Evolutionary conservation across 2,888 invertebrate genomes (phyloP), one percentile per base, ranked within the genome.

Genomic region (Bellardia pandia): DNA sequence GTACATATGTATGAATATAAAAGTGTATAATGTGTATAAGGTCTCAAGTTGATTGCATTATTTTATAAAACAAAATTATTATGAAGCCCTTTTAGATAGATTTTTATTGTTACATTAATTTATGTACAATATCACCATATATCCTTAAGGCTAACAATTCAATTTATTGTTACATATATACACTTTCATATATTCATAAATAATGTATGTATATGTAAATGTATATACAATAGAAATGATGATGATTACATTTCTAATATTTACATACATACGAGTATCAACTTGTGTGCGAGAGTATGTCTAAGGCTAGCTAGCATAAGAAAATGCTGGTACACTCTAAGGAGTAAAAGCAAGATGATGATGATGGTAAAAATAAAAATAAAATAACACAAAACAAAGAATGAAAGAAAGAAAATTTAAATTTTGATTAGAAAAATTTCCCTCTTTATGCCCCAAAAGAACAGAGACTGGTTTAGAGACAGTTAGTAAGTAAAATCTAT

Each of bases 391-490:
- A 6, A 72, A 72, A 64, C 14, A 56, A 14, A 16, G 9, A 58
- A 75, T 48, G n/a, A 58, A 45, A 62, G 8, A 58, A 64, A 76
- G 71, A 91, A 92, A 92, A 93, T 93, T 93, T 93, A 92, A 92
- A 92, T 93, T 93, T 93, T 93, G 93, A 93, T 93, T 93, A 93
- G 93, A 90, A 93, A 93, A 92, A 91, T 91, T 92, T 71, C n/a
- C 56, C 66, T 48, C 40, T 23, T 51, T 33, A 14, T 11, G 58
- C 13, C 13, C 9, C 5, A 56, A 23, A 56, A 23, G 2, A 23
- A 56, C 7, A 56, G 23, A 16, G 4, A 56, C 7, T 23, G 9
- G 5, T 16, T 5, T 23, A 23, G n/a, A 58, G 3, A 58, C 13
- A 11, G 16, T 16, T 42, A 45, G 56, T 45, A 13, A 45, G 45